Base-by-base conservation (phyloP, 1,140 invertebrate genomes). In the Adelges cooleyi region DNA sequence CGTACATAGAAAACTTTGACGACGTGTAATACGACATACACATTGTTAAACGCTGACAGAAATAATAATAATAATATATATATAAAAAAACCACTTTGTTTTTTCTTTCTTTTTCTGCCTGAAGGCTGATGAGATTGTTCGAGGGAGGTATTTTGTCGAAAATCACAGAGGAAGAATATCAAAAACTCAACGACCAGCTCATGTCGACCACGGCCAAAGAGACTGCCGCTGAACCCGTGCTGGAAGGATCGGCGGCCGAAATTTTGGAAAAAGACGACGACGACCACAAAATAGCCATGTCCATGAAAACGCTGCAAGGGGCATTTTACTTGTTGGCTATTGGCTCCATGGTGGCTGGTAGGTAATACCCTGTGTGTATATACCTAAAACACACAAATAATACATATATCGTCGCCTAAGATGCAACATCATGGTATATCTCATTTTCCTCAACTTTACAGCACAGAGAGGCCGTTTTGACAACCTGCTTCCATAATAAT, bases 91-190 rank as follows among this genome's bases (percentile, higher is more conserved):
- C 15, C 29, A 5, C 42, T 44, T 18, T 25, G n/a, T 8, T 50
- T 8, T 11, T 51, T 42, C 46, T n/a, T n/a, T 62, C 29, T 66
- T 49, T 29, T 65, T 68, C 13, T 42, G 13, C 22, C 2, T 23
- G 73, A n/a, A 66, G 84, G 18, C 71, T 86, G 13, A 85, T 85
- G 77, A 79, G 80, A 36, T 74, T 85, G 20, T 86, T 86, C 69
- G 83, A 86, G 75, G 81, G 82, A 18, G 84, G 84, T 4, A 86
- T 86, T 51, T 72, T 85, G 53, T 78, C 81, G 0, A 86, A 85
- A 73, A 84, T 86, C 75, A 84, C 84, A 0, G 80, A 80, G 66
- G 81, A 83, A 65, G 84, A 85, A 69, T 85, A 84, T 69, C 81
- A 81, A 69, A 82, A 80, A 25, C 75, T 85, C 53, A 80, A 80